phyloP scores from a whole-genome alignment of 2,797 vertebrate genomes.

The Anniella stebbinsi region DNA sequence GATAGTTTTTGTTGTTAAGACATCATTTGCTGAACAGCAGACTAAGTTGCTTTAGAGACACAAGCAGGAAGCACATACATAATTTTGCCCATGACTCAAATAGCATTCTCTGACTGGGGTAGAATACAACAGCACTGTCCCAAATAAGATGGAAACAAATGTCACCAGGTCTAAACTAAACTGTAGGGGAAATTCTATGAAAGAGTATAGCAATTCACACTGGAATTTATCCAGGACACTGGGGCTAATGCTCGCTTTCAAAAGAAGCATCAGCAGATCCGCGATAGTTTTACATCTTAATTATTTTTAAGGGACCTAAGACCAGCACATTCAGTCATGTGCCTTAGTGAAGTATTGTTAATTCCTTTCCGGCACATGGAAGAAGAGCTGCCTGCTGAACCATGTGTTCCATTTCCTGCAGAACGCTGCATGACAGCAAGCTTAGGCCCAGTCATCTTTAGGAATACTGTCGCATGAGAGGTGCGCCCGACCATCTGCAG shows the following conservation, averaged over 20 bases:
- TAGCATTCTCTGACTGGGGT: neutral
- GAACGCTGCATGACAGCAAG: neutral
- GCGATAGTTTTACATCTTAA: neutral
- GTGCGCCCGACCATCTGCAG: conserved; percentile 14
- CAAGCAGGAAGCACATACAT: neutral
- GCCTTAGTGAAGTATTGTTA: fast-evolving
- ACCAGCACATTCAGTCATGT: neutral
- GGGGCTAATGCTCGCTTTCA: fast-evolving
- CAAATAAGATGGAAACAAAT: neutral
- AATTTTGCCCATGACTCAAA: neutral
- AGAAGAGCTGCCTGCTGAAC: neutral
- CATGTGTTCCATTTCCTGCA: neutral
- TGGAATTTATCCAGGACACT: fast-evolving
- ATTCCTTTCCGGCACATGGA: fast-evolving
- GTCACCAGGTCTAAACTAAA: neutral
- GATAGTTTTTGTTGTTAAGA: neutral
- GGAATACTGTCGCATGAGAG: conserved; percentile 13
- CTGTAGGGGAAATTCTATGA: neutral
- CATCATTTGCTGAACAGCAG: neutral
- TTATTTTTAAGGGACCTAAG: neutral
- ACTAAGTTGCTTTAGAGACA: neutral
- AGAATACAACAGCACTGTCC: neutral
- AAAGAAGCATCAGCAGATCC: fast-evolving
- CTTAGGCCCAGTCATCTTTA: neutral
- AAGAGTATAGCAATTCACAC: fast-evolving